These are phyloP conservation scores for Peromyscus polionotus DNA, from an alignment of 2,113 vertebrate species.

Conservation along the genomic window DNA sequence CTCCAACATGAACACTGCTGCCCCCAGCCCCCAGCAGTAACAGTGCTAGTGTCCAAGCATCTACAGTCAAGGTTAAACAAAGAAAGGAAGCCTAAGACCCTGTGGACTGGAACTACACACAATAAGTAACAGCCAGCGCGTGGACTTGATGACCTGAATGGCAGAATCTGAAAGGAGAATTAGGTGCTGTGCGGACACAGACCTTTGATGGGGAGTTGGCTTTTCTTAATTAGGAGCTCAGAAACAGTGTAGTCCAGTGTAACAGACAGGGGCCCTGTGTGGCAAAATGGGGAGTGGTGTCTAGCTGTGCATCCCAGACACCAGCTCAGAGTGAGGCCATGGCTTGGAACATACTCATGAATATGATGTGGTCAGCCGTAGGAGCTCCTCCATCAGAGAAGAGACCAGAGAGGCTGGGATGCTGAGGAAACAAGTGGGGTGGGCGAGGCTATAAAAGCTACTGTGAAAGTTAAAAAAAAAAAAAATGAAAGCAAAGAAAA, in stretches of 20 bases:
- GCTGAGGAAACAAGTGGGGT: fast-evolving
- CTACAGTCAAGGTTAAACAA: slow-evolving; percentile 66
- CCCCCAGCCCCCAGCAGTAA: background rate
- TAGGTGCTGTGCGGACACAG: background rate
- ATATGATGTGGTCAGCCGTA: background rate
- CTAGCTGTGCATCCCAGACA: background rate
- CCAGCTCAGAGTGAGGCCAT: background rate
- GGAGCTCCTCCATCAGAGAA: background rate
- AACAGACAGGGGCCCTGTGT: background rate
- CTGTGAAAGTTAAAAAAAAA: background rate
- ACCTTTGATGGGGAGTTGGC: background rate
- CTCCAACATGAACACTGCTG: background rate
- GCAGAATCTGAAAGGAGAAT: slow-evolving; percentile 23
- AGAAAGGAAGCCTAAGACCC: slow-evolving; percentile 67
- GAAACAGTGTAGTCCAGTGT: background rate
- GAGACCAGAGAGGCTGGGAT: background rate
- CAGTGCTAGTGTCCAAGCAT: slow-evolving; percentile 32
- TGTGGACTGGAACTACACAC: slow-evolving; percentile 55
- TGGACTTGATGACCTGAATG: slow-evolving; percentile 5
- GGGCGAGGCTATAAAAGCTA: background rate
- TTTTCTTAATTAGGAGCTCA: background rate
- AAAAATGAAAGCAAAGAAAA: background rate
- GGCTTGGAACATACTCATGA: background rate
- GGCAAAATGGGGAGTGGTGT: background rate
- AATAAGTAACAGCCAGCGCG: slow-evolving; percentile 42